Conservation (phyloP, 2,113 vertebrate genomes). For the Tachuris rubrigastra region DNA sequence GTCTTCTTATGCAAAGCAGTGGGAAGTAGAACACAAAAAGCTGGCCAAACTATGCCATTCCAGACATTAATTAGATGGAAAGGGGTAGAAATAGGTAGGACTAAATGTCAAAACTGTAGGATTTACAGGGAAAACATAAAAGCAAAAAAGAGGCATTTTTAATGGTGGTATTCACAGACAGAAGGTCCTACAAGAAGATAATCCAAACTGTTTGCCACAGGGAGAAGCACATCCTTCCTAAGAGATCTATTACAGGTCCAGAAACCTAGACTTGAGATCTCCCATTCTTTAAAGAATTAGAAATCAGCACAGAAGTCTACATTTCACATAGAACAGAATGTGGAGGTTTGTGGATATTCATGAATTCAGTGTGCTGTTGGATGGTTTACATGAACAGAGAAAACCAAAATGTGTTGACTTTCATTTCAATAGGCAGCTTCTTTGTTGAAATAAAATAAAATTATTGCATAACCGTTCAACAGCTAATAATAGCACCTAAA, state of each 20-base stretch:
- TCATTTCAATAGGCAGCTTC: background rate
- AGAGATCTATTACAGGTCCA: background rate
- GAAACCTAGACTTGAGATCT: background rate
- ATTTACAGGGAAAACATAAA: background rate
- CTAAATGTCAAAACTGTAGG: background rate
- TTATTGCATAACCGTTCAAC: background rate
- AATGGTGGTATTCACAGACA: background rate
- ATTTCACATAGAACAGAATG: background rate
- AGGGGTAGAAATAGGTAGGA: background rate
- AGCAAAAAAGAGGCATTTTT: background rate
- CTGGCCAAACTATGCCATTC: background rate
- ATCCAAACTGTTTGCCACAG: background rate
- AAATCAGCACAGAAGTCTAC: background rate
- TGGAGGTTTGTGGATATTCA: background rate
- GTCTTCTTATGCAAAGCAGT: background rate
- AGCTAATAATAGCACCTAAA: background rate
- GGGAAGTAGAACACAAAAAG: background rate
- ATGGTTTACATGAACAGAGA: background rate
- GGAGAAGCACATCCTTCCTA: background rate
- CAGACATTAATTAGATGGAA: background rate
- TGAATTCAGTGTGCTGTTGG: background rate
- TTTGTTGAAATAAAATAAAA: background rate
- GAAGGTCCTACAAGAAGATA: background rate
- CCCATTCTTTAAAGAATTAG: background rate
- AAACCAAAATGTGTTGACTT: background rate